Conservation (phyloP, 2,113 vertebrate species). For the Pollimyrus isidori region DNA sequence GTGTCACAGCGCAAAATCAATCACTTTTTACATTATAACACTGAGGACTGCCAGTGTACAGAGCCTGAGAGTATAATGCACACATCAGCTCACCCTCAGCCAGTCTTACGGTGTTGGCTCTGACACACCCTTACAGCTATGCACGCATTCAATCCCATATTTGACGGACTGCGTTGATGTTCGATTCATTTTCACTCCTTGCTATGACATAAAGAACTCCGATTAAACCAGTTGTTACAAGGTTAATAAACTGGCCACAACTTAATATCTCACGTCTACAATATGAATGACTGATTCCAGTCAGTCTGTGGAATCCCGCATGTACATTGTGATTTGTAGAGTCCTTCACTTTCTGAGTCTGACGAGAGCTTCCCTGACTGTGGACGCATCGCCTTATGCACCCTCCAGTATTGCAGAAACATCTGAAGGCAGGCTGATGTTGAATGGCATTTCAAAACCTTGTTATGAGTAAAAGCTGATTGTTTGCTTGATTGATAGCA, state of each 20-base stretch:
- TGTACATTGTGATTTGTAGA: neutral
- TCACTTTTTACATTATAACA: conserved; percentile 24
- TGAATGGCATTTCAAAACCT: conserved; percentile 37
- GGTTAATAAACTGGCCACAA: neutral
- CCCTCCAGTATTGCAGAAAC: neutral
- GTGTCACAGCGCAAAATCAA: conserved; percentile 29
- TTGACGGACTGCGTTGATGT: neutral
- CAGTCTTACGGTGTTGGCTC: neutral
- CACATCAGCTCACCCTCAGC: neutral
- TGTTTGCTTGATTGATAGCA: neutral
- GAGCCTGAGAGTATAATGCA: conserved; percentile 11
- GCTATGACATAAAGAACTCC: neutral
- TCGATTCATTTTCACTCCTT: neutral
- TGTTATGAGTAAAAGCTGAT: conserved; percentile 48
- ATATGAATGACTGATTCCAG: neutral
- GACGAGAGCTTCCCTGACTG: neutral
- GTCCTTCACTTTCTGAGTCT: neutral
- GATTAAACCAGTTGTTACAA: neutral
- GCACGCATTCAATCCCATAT: neutral
- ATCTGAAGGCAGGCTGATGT: neutral
- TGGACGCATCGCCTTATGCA: neutral
- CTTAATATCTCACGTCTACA: neutral
- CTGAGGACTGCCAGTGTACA: conserved; percentile 11
- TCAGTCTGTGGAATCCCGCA: neutral
- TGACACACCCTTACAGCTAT: neutral